Evolutionary conservation across 2,113 vertebrate genomes (phyloP).

Genomic region (Ranitomeya imitator): DNA sequence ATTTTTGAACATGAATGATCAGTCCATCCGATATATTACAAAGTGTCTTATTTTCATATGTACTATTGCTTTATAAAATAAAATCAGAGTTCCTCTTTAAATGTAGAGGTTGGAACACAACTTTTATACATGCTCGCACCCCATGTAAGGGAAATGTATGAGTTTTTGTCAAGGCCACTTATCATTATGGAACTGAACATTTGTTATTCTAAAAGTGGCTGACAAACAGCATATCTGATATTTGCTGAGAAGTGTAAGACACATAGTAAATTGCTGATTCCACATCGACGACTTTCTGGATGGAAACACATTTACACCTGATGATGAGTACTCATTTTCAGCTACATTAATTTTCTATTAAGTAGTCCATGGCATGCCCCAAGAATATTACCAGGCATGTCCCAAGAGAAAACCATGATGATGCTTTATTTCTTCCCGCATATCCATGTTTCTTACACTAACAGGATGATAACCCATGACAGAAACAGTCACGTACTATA

Average conservation of each 20-base stretch:
- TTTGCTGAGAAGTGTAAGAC: slow-evolving; percentile 12
- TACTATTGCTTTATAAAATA: too few species aligned
- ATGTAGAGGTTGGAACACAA: background rate
- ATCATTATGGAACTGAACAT: background rate
- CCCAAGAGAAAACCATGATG: slow-evolving; percentile 4
- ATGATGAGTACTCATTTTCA: slow-evolving; percentile 50
- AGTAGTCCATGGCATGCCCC: slow-evolving; percentile 26
- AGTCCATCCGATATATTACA: too few species aligned
- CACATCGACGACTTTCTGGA: slow-evolving; percentile 13
- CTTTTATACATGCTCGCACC: background rate
- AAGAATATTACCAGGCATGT: slow-evolving; percentile 15
- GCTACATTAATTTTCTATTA: slow-evolving; percentile 51
- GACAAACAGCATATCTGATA: background rate
- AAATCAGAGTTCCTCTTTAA: too few species aligned
- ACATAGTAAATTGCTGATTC: slow-evolving; percentile 35
- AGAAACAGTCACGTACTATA: too few species aligned
- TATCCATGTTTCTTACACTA: background rate
- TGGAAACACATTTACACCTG: slow-evolving; percentile 35
- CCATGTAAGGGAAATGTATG: background rate
- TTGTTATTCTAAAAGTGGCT: background rate
- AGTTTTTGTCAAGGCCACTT: background rate
- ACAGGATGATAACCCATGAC: too few species aligned
- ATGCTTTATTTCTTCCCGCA: background rate
- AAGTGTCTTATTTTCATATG: too few species aligned
- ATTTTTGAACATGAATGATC: too few species aligned